These are phyloP conservation scores for Apoda limacodes DNA, from an alignment of 2,888 invertebrate genomes.

Conservation along the genomic window DNA sequence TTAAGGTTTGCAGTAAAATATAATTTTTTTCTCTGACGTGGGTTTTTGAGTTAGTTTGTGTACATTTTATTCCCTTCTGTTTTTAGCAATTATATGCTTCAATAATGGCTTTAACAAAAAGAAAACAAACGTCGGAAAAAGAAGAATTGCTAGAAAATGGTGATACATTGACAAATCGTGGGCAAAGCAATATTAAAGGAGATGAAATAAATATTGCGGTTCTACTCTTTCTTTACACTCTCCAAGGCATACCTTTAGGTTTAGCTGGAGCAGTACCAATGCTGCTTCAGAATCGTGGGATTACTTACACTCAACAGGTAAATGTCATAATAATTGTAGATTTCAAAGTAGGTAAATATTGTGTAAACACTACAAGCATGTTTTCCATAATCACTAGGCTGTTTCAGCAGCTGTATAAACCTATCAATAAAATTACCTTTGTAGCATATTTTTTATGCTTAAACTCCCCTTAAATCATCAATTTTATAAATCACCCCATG, in stretches of 20 bases:
- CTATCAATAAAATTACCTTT: no score
- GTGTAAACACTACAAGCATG: no score
- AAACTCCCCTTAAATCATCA: no score
- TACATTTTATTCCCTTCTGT: constrained; percentile 15
- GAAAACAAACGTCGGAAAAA: constrained; percentile 46
- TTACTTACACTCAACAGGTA: constrained; percentile 93
- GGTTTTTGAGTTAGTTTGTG: constrained; percentile 31
- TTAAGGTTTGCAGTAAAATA: constrained; percentile 37
- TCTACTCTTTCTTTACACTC: constrained; percentile 90
- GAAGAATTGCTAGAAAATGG: constrained; percentile 58
- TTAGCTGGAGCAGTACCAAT: constrained; percentile 95
- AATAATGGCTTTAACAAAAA: constrained; percentile 55
- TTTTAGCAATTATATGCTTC: constrained; percentile 42
- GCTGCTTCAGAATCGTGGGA: constrained; percentile 91
- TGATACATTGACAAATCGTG: constrained; percentile 29
- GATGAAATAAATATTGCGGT: constrained; percentile 87
- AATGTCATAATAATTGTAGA: no score
- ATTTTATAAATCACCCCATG: no score
- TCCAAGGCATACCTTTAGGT: constrained; percentile 96
- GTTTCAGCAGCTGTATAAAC: no score
- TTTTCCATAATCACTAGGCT: no score
- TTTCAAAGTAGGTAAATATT: no score
- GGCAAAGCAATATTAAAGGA: constrained; percentile 71
- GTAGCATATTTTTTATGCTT: no score
- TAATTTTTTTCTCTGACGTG: constrained; percentile 39